A percentile compares a stretch with the other conserved stretches of the same genome.
phyloP scores from a whole-genome alignment of 2,113 vertebrate genomes.

The Gracilinanus agilis region DNA sequence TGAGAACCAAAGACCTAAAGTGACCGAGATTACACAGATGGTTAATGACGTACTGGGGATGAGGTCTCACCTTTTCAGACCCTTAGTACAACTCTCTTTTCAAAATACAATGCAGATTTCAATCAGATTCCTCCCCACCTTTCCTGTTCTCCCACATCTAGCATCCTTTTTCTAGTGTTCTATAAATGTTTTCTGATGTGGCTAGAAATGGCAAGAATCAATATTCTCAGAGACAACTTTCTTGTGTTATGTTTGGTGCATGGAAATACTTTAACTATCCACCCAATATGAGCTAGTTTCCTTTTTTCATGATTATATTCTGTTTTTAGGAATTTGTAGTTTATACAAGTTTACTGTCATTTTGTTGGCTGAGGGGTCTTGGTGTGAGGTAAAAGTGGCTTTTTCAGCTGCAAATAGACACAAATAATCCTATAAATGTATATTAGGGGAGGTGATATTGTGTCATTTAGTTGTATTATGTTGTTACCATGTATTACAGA shows the following conservation, averaged over 20 bases:
- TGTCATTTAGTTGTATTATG: conserved; percentile 49
- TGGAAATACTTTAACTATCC: background rate
- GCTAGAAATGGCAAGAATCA: conserved; percentile 10
- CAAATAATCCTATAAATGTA: conserved; percentile 55
- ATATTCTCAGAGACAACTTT: background rate
- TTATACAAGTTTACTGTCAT: conserved; percentile 40
- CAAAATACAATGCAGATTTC: background rate
- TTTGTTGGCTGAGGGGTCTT: conserved; percentile 33
- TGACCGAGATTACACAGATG: background rate
- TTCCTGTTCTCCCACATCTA: background rate
- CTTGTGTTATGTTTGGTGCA: conserved; percentile 26
- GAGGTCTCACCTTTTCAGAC: background rate
- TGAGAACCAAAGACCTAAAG: background rate
- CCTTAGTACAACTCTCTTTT: background rate
- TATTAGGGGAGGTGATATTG: conserved; percentile 38
- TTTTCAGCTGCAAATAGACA: conserved; percentile 40
- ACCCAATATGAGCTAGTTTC: conserved; percentile 37
- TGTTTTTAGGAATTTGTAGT: conserved; percentile 24
- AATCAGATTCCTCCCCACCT: background rate
- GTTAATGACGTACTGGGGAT: background rate
- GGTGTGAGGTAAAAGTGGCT: conserved; percentile 12
- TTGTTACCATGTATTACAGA: conserved; percentile 50
- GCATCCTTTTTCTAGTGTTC: background rate
- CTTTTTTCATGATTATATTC: conserved; percentile 14
- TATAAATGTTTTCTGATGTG: conserved; percentile 10